Evolutionary conservation across 2,113 vertebrate genomes (phyloP), one percentile per base, ranked within the genome.

Genomic region (Indicator maculatus): DNA sequence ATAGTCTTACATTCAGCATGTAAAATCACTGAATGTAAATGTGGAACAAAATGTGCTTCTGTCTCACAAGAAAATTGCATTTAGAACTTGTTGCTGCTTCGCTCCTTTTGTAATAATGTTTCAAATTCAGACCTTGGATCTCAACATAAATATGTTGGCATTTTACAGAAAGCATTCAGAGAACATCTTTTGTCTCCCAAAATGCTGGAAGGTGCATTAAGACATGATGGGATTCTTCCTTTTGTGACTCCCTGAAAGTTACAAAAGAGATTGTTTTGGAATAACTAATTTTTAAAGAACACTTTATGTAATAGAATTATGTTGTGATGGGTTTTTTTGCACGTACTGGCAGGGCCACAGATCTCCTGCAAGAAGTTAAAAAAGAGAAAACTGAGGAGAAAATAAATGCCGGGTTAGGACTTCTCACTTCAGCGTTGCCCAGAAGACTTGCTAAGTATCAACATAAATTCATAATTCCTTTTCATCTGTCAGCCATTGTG

Each of bases 21-120:
- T 94, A 94, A 95, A 97, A 96, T 95, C 83, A 76, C 39, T 84
- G 75, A 86, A 82, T 95, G 63, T 91, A 93, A 94, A 94, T 9
- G 41, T 27, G 93, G 80, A 96, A 80, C n/a, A 74, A 66, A 91
- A 82, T 75, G 76, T 95, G 93, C 82, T 97, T 79, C 90, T 94
- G 28, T 94, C 91, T 93, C 77, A 63, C n/a, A 95, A 95, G 93
- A 73, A 90, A 96, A 90, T 88, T 89, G 65, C 94, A 86, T 93
- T 90, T 92, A 86, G 76, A 96, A 96, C 85, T 93, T 78, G 77
- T 94, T 78, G 72, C 80, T 93, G 85, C 90, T 87, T 93, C 0
- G 1, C 81, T 91, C 71, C 87, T 95, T 94, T 96, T 96, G 91
- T 93, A 88, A 93, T 87, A 93, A 95, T 89, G 45, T 64, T 75